Evolutionary conservation across 2,888 invertebrate species (phyloP), one percentile per base, ranked within the genome.

Genomic region (Trichogramma evanescens): DNA sequence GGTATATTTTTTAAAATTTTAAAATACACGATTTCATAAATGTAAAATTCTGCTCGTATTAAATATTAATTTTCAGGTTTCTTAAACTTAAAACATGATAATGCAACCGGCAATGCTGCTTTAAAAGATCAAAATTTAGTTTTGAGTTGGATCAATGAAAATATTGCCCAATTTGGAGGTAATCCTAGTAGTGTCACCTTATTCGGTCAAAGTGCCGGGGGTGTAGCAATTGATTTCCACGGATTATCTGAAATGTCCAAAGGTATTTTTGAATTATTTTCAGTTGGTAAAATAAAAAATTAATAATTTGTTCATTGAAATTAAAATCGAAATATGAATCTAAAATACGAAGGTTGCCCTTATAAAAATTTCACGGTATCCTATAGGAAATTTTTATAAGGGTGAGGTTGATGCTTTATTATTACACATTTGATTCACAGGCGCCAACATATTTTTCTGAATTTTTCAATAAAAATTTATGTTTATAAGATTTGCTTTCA

Each of bases 131-230:
- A 82, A 75, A 78, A 80, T 9, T 73, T 78, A 66, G 82, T 82
- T 7, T 72, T 83, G 2, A 81, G 78, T 68, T 83, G 83, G 83
- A 72, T 83, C 0, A 77, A 82, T 64, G 67, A 75, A 52, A 83
- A 83, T 67, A 82, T 83, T 39, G 61, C 62, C 2, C 71, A 75
- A 9, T 83, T 83, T 66, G 79, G 79, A 39, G 83, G 83, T 8
- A 75, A 83, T 66, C 76, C 80, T 5, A 71, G 77, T 4, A 81
- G 78, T 70, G 80, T 83, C 0, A 82, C 82, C 6, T 74, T 83
- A 63, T 81, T 82, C 68, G 83, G 83, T 9, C 70, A 82, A 5
- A 83, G 83, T 68, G 82, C 83, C 45, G 83, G 83, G 3, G 82
- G 77, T 1, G 79, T 46, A 48, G 45, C 60, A 5, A 67, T 68